A percentile compares a stretch with the other conserved stretches of the same genome.
phyloP scores from a whole-genome alignment of 2,888 invertebrate genomes.

The Hofmannophila pseudospretella region DNA sequence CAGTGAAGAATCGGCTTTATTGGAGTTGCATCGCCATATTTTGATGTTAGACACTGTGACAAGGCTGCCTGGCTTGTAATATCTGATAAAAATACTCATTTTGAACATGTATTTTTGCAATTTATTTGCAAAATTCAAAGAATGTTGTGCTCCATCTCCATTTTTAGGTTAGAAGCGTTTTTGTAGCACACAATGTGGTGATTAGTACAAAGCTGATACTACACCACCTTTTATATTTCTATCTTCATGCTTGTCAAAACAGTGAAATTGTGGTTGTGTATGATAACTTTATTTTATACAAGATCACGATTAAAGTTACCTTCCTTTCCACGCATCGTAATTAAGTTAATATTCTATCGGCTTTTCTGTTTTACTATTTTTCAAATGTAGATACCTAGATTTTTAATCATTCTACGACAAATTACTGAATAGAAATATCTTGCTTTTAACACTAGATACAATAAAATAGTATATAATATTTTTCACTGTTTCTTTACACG shows the following conservation, averaged over 20 bases:
- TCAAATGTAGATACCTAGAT: too few relatives aligned
- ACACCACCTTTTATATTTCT: not conserved
- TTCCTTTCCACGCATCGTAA: too few relatives aligned
- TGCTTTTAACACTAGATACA: too few relatives aligned
- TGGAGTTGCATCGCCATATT: constrained; percentile 61
- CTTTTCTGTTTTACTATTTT: too few relatives aligned
- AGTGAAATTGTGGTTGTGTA: not conserved
- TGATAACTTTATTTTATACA: too few relatives aligned
- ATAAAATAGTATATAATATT: too few relatives aligned
- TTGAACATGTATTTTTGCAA: constrained; percentile 22
- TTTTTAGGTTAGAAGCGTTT: constrained; percentile 27
- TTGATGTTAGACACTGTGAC: constrained; percentile 38
- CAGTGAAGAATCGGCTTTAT: constrained; percentile 39
- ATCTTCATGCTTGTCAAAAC: too few relatives aligned
- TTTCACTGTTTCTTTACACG: not conserved
- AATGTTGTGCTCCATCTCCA: constrained; percentile 26
- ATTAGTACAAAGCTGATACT: not conserved
- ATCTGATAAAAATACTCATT: constrained; percentile 62
- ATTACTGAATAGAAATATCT: too few relatives aligned
- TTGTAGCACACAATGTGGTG: not conserved
- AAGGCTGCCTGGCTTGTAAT: constrained; percentile 39
- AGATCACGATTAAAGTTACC: too few relatives aligned
- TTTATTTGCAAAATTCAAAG: constrained; percentile 11
- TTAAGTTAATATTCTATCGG: too few relatives aligned
- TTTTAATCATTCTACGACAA: too few relatives aligned